Conservation (phyloP, 2,888 invertebrate species). For the Dromius quadrimaculatus region DNA sequence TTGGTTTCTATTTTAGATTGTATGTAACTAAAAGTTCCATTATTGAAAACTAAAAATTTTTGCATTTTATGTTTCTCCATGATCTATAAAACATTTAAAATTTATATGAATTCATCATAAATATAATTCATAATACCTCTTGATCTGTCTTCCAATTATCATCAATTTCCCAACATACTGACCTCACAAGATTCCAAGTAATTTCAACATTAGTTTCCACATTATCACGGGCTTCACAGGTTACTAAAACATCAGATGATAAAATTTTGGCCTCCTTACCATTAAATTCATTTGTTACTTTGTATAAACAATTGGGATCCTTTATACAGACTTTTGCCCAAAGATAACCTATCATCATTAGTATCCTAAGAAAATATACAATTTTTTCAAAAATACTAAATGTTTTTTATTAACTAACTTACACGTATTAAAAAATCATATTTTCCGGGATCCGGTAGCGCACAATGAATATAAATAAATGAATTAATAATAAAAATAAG, state of each 20-base stretch:
- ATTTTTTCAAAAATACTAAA: background rate
- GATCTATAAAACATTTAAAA: slow-evolving; percentile 16
- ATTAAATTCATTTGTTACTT: slow-evolving; percentile 71
- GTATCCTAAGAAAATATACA: slow-evolving; percentile 49
- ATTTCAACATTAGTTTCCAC: slow-evolving; percentile 66
- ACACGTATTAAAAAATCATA: slow-evolving; percentile 75
- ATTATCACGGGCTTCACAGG: slow-evolving; percentile 64
- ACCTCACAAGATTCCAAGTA: slow-evolving; percentile 70
- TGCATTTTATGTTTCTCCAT: slow-evolving; percentile 18
- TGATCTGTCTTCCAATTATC: slow-evolving; percentile 60
- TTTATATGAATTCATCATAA: background rate
- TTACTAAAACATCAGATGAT: slow-evolving; percentile 63
- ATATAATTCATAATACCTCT: slow-evolving; percentile 58
- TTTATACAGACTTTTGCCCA: slow-evolving; percentile 75
- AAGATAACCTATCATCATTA: slow-evolving; percentile 28
- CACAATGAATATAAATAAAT: slow-evolving; percentile 57
- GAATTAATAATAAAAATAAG: slow-evolving; percentile 53
- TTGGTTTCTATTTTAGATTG: slow-evolving; percentile 20
- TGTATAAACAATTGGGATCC: slow-evolving; percentile 77
- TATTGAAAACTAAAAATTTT: background rate
- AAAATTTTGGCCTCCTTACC: slow-evolving; percentile 1
- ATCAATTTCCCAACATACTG: slow-evolving; percentile 71
- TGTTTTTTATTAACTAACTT: slow-evolving; percentile 56
- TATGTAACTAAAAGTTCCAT: slow-evolving; percentile 30
- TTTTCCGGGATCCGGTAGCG: slow-evolving; percentile 75